phyloP scores from a whole-genome alignment of 1,140 invertebrate genomes.

The Tigriopus japonicus region DNA sequence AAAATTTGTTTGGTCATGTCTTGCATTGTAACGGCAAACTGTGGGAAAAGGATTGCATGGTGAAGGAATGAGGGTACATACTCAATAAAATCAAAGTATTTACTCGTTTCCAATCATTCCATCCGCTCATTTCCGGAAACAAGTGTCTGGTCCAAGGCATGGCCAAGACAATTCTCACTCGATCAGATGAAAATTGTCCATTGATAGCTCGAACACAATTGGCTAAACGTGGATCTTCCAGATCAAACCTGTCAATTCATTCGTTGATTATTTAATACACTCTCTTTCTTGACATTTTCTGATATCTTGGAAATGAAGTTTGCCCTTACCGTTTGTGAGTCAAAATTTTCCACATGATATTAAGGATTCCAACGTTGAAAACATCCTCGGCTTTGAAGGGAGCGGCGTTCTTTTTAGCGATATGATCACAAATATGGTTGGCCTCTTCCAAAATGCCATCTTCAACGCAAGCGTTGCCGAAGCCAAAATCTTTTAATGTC shows the following conservation, averaged over 20 bases:
- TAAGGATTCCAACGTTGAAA: constrained; percentile 16
- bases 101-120: not conserved
- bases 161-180: not conserved
- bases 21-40: not conserved
- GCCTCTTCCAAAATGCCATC: constrained; percentile 24
- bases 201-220: not conserved
- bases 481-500: constrained; percentile 24
- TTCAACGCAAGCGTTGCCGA: constrained; percentile 25
- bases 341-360: constrained; percentile 16
- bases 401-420: constrained; percentile 7
- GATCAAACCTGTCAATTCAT: too few relatives aligned
- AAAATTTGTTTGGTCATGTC: constrained; percentile 13
- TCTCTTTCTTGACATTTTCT: not conserved
- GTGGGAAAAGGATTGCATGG: not conserved
- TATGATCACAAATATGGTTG: constrained; percentile 14
- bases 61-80: not conserved
- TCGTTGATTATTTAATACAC: too few relatives aligned
- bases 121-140: not conserved
- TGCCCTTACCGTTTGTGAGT: constrained; percentile 10
- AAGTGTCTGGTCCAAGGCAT: not conserved
- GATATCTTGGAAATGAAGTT: not conserved
- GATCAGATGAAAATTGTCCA: not conserved
- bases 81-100: not conserved
- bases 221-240: too few relatives aligned
- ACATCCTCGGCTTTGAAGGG: not conserved